Evolutionary conservation across 2,888 invertebrate genomes (phyloP).

Genomic region (Lasioglossum pauxillum): DNA sequence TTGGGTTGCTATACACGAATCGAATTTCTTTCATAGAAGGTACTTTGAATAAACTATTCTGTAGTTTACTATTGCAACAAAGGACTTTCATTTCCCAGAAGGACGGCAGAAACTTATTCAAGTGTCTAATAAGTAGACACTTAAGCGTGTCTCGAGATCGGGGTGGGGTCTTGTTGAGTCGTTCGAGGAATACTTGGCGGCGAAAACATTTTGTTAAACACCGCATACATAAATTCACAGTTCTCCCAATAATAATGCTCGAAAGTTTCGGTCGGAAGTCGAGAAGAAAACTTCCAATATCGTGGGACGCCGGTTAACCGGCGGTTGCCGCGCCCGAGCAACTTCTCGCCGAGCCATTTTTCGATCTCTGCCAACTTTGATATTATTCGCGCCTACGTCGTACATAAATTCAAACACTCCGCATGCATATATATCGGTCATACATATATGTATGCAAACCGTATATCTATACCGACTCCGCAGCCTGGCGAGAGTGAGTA

Average conservation of each 20-base stretch:
- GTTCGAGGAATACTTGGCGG: conserved; percentile 19
- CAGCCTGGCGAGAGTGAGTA: conserved; percentile 45
- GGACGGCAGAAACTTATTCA: too few species aligned
- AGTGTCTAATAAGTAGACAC: not conserved
- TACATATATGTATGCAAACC: conserved; percentile 43
- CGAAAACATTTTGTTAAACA: conserved; percentile 54
- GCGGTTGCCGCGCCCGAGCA: conserved; percentile 31
- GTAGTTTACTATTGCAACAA: too few species aligned
- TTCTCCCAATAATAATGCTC: conserved; percentile 47
- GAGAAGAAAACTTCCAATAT: conserved; percentile 52
- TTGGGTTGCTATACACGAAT: too few species aligned
- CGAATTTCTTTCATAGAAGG: too few species aligned
- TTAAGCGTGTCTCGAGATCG: not conserved
- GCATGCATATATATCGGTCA: conserved; percentile 44
- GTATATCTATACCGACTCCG: not conserved
- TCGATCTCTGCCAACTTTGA: conserved; percentile 62
- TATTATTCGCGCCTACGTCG: conserved; percentile 64
- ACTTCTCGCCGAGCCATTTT: conserved; percentile 52
- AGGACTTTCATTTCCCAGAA: too few species aligned
- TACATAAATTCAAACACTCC: conserved; percentile 67
- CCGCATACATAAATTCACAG: conserved; percentile 50
- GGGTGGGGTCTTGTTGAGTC: conserved; percentile 3
- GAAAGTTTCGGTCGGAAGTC: conserved; percentile 40
- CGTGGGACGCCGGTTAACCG: conserved; percentile 48
- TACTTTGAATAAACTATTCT: too few species aligned